phyloP scores from a whole-genome alignment of 2,888 invertebrate species.

The Campoplex nolae region DNA sequence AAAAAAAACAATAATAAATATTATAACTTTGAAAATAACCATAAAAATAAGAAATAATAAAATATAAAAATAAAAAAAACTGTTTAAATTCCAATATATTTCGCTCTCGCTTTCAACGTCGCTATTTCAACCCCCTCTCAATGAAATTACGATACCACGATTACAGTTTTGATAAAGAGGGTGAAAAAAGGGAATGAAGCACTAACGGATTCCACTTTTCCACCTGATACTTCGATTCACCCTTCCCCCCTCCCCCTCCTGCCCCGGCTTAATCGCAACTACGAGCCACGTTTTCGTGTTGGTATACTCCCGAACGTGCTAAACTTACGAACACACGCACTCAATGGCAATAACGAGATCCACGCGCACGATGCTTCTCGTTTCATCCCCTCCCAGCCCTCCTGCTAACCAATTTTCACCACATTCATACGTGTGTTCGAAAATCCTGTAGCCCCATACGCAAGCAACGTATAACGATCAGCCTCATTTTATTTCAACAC shows the following conservation, averaged over 20 bases:
- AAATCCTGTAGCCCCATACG: background rate
- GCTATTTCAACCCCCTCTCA: background rate
- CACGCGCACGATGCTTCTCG: conserved; percentile 37
- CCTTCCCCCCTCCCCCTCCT: background rate
- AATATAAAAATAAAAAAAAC: background rate
- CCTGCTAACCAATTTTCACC: conserved; percentile 1
- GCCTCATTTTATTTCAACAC: conserved; percentile 21
- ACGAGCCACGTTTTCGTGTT: background rate
- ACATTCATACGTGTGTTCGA: conserved; percentile 3
- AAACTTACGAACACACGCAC: conserved; percentile 26
- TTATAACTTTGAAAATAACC: background rate
- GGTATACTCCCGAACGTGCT: background rate
- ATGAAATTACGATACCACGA: conserved; percentile 52
- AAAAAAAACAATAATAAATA: background rate
- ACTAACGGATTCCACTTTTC: conserved; percentile 60
- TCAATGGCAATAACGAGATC: conserved; percentile 51
- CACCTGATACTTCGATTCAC: conserved; percentile 57
- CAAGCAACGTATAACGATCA: conserved; percentile 8
- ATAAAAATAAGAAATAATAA: background rate
- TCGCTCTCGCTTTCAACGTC: background rate
- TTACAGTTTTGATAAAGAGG: conserved; percentile 17
- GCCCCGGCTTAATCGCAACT: conserved; percentile 46
- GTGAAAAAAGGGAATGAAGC: conserved; percentile 3
- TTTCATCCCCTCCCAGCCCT: background rate
- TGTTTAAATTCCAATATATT: background rate